phyloP scores from a whole-genome alignment of 2,113 vertebrate genomes.

The Psophia crepitans region DNA sequence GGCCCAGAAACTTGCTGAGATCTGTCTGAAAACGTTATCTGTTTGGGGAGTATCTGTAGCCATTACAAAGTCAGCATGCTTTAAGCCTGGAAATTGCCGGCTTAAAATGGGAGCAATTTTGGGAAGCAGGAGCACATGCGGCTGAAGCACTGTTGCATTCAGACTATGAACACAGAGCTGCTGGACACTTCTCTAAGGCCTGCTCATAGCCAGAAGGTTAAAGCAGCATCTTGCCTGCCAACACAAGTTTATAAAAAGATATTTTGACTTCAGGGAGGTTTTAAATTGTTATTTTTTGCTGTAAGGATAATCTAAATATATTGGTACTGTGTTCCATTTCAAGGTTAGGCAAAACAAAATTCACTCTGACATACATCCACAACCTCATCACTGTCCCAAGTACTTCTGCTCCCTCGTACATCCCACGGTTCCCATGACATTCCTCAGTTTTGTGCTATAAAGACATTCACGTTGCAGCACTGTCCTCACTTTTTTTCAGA shows the following conservation, averaged over 20 bases:
- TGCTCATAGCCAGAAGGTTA: background rate
- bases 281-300: background rate
- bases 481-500: background rate
- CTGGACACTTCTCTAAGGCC: background rate
- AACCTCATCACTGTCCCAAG: background rate
- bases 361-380: background rate
- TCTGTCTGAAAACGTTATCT: background rate
- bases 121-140: rapidly evolving
- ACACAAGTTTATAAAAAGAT: background rate
- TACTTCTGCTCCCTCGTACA: background rate
- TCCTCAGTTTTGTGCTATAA: background rate
- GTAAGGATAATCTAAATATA: background rate
- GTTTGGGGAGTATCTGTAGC: background rate
- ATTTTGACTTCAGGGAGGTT: background rate
- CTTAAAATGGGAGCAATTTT: background rate
- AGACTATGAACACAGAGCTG: background rate
- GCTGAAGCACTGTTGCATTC: background rate
- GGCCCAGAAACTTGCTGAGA: background rate
- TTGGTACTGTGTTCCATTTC: background rate
- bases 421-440: rapidly evolving
- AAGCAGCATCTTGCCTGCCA: background rate
- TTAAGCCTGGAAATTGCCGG: background rate
- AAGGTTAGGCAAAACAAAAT: background rate
- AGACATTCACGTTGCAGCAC: background rate
- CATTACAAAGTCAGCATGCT: background rate